Percentiles rank a stretch among this genome's conserved stretches.
Evolutionary conservation across 2,797 vertebrate genomes (phyloP).

Genomic region (Ispidina picta): DNA sequence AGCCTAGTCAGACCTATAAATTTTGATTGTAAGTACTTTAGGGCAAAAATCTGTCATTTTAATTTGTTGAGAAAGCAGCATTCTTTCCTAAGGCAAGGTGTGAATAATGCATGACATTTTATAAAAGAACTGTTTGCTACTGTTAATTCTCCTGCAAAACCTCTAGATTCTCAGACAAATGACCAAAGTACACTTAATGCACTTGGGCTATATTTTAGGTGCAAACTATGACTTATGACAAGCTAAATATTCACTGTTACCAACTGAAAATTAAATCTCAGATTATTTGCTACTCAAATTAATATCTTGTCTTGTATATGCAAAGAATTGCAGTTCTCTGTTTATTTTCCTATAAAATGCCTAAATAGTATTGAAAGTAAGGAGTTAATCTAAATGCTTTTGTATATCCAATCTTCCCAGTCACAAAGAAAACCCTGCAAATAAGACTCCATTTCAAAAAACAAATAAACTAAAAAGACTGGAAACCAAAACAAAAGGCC

Average conservation of each 20-base stretch:
- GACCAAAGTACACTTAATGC: neutral
- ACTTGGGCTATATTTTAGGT: neutral
- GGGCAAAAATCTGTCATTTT: constrained; percentile 48
- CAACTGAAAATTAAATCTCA: neutral
- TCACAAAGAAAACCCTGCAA: neutral
- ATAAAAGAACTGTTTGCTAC: constrained; percentile 29
- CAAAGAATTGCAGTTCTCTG: neutral
- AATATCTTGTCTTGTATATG: neutral
- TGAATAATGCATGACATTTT: constrained; percentile 53
- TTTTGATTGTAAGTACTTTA: constrained; percentile 37
- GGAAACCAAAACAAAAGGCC: accelerated
- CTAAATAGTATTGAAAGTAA: neutral
- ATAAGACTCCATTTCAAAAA: neutral
- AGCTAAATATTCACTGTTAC: neutral
- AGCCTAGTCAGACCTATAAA: constrained; percentile 15
- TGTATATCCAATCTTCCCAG: neutral
- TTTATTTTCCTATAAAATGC: neutral
- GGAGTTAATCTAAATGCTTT: neutral
- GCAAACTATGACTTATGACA: neutral
- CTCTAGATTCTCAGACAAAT: constrained; percentile 4
- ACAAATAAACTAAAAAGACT: neutral
- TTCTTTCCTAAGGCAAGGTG: constrained; percentile 29
- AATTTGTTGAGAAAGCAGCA: constrained; percentile 23
- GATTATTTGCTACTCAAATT: neutral
- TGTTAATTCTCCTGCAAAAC: neutral